Evolutionary conservation across 2,113 vertebrate species (phyloP).

Genomic region (Myanophis thanlyinensis): DNA sequence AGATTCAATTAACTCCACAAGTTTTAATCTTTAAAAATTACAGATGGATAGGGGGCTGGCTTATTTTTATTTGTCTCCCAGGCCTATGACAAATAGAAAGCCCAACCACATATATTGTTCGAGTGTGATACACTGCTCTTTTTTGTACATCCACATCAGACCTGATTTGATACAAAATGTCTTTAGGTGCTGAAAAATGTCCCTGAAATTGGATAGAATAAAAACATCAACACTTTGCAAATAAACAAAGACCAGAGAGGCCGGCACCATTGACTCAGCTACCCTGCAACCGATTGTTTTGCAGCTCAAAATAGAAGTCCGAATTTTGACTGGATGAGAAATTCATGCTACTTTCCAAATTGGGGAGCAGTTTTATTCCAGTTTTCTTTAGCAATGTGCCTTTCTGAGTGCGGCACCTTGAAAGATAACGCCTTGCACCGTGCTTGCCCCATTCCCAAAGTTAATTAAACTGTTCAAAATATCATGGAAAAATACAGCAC

Average conservation of each 20-base stretch:
- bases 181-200: neutral
- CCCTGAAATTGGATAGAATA: neutral
- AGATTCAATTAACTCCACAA: neutral
- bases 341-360: neutral
- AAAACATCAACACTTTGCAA: neutral
- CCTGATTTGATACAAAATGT: neutral
- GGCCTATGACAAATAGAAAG: neutral
- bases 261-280: neutral
- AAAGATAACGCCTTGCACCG: neutral
- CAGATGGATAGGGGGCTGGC: neutral
- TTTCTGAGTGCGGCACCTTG: neutral
- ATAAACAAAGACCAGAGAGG: neutral
- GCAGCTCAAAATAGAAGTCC: neutral
- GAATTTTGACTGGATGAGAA: neutral
- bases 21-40: neutral
- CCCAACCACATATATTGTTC: neutral
- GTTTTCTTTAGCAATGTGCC: neutral
- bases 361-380: neutral
- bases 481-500: neutral
- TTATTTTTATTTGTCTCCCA: neutral
- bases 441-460: neutral
- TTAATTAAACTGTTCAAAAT: neutral
- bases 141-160: neutral
- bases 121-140: neutral
- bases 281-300: neutral